Conservation (phyloP, 2,113 vertebrate genomes). For the Ifrita kowaldi region DNA sequence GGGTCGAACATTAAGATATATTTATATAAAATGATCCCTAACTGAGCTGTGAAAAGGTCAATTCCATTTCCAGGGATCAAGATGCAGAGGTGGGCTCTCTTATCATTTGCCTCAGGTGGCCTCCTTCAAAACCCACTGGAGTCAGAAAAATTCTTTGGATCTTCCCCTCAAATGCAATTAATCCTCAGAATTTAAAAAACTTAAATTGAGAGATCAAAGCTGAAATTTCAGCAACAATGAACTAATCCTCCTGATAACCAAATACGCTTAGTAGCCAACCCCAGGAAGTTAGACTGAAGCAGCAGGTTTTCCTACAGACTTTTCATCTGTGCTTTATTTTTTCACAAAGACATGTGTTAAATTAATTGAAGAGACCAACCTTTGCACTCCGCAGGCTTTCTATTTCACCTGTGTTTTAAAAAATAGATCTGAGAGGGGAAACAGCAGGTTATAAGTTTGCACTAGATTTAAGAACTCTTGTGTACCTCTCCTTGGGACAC, state of each 20-base stretch:
- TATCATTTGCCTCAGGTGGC: background rate
- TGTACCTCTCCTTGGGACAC: background rate
- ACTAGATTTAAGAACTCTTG: background rate
- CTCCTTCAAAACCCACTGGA: background rate
- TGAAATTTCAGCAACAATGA: slow-evolving; percentile 5
- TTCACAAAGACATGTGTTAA: background rate
- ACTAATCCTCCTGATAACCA: background rate
- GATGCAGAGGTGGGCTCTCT: background rate
- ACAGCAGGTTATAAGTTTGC: background rate
- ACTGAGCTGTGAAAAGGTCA: background rate
- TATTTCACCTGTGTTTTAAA: background rate
- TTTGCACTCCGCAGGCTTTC: background rate
- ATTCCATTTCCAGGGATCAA: slow-evolving; percentile 33
- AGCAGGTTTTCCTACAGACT: background rate
- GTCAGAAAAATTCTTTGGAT: background rate
- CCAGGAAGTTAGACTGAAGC: background rate
- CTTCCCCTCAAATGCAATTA: background rate
- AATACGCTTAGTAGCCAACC: background rate
- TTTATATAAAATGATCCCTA: slow-evolving; percentile 4
- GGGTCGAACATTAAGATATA: background rate
- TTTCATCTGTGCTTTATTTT: background rate
- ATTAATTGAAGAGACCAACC: background rate
- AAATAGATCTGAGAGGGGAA: background rate
- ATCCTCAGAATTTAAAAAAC: slow-evolving; percentile 2
- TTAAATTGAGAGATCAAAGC: slow-evolving; percentile 13